phyloP scores from a whole-genome alignment of 2,113 vertebrate genomes.

The Platycercus adscitus region DNA sequence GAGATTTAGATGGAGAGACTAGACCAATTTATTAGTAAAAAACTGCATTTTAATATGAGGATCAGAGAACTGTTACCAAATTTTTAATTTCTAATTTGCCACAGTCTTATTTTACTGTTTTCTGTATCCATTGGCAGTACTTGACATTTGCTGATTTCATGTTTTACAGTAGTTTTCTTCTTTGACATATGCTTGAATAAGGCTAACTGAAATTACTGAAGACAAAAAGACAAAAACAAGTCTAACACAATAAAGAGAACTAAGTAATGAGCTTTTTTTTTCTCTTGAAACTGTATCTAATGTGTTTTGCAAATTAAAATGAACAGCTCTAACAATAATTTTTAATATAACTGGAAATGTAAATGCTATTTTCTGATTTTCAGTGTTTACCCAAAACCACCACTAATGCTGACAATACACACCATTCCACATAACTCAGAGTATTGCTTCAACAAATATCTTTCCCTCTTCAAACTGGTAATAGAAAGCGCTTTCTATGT shows the following conservation, averaged over 20 bases:
- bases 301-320: background rate
- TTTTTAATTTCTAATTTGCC: background rate
- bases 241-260: background rate
- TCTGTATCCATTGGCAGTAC: background rate
- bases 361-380: background rate
- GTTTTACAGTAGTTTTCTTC: background rate
- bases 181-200: background rate
- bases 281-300: background rate
- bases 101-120: background rate
- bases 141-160: background rate
- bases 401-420: background rate
- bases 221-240: background rate
- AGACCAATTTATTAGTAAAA: background rate
- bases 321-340: background rate
- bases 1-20: background rate
- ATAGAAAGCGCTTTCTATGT: background rate
- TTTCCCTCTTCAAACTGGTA: background rate
- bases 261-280: background rate
- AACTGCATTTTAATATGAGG: background rate
- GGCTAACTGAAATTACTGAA: background rate
- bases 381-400: background rate
- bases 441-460: background rate
- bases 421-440: background rate
- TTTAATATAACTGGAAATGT: background rate
- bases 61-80: background rate